A percentile compares a stretch with the other conserved stretches of the same genome.
phyloP scores from a whole-genome alignment of 2,797 vertebrate species.

The Sebastolobus alascanus region DNA sequence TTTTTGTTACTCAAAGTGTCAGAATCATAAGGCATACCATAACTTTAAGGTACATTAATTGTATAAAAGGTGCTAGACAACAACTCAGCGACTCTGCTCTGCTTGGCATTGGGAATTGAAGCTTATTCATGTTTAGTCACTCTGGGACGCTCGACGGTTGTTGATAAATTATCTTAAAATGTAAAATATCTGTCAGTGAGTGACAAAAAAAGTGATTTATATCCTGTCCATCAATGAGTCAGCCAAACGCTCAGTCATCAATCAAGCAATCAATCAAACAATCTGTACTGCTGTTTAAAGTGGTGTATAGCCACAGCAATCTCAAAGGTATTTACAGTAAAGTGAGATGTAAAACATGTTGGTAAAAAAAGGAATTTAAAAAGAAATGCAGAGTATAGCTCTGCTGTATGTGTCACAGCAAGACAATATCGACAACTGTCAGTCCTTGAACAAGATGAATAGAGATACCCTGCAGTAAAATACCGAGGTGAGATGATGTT shows the following conservation, averaged over 20 bases:
- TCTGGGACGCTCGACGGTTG: background rate
- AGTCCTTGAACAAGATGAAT: conserved; percentile 58
- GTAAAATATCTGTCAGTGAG: conserved; percentile 11
- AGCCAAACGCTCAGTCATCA: conserved; percentile 1
- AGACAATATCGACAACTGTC: conserved; percentile 44
- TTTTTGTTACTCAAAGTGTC: background rate
- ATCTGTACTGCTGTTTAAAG: background rate
- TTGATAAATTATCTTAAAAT: conserved; percentile 11
- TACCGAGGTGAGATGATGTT: conserved; percentile 54
- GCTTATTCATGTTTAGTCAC: background rate
- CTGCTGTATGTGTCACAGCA: background rate
- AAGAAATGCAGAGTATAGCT: background rate
- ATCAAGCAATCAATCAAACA: conserved; percentile 12
- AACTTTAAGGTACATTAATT: background rate
- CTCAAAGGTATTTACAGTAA: conserved; percentile 8
- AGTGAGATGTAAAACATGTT: background rate
- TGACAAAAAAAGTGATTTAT: conserved; percentile 26
- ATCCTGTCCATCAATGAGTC: conserved; percentile 13
- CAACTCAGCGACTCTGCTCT: background rate
- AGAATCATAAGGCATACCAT: background rate
- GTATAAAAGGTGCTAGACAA: background rate
- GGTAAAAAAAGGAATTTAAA: background rate
- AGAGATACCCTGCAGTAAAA: conserved; percentile 44
- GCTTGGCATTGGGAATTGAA: background rate
- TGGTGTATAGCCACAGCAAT: background rate